These are phyloP conservation scores for Oxyteleia sp. DNA, from an alignment of 2,888 invertebrate genomes.

Conservation along the genomic window DNA sequence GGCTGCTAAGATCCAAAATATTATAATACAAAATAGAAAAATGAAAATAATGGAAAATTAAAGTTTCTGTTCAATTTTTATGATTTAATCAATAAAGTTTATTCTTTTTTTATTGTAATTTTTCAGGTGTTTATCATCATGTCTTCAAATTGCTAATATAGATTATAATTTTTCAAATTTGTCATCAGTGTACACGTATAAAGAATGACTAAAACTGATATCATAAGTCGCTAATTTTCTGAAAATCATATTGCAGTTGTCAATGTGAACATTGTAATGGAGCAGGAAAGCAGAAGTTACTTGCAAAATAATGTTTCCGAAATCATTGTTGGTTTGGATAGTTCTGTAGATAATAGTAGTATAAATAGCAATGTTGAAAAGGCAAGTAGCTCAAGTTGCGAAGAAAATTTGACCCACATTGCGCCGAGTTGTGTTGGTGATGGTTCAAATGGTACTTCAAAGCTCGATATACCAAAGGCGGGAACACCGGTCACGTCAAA, in stretches of 20 bases:
- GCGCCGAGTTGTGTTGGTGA: not conserved
- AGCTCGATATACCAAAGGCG: conserved; percentile 88
- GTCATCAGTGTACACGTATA: too few species aligned
- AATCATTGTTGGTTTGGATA: conserved; percentile 41
- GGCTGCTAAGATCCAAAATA: too few species aligned
- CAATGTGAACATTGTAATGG: conserved; percentile 2
- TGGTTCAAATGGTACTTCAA: conserved; percentile 74
- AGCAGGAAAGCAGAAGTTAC: conserved; percentile 37
- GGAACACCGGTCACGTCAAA: conserved; percentile 89
- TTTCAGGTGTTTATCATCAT: too few species aligned
- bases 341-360: not conserved
- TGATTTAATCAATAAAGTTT: too few species aligned
- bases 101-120: too few species aligned
- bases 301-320: conserved; percentile 50
- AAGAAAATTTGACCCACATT: not conserved
- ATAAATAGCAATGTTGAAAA: conserved; percentile 17
- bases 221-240: too few species aligned
- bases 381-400: not conserved
- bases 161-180: too few species aligned
- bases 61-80: too few species aligned
- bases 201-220: too few species aligned
- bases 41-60: too few species aligned
- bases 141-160: too few species aligned
- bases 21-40: too few species aligned
- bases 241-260: not conserved